Base-by-base conservation (phyloP, 2,797 vertebrate species). In the Gobionotothen gibberifrons region DNA sequence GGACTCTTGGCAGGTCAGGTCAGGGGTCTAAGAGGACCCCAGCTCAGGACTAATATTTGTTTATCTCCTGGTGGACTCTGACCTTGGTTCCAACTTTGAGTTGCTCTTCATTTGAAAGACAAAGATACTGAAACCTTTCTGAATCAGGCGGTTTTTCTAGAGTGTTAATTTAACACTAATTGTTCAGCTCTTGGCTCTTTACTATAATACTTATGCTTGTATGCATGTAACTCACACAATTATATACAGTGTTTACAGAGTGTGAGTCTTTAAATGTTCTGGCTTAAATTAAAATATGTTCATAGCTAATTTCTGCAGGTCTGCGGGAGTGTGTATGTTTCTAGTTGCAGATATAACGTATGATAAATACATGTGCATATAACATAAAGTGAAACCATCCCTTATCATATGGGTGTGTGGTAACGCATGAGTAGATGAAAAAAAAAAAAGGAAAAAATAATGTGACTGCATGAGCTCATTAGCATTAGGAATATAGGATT, bases 101-200 rank as follows among this genome's bases (percentile, higher is more conserved):
- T 40, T 58, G 65, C 43, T 54, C 22, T 21, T 61, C 14, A 69
- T 66, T 26, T 53, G 43, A 26, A 62, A 7, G 13, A 19, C 65
- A 17, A 19, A 59, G 15, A 73, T 44, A 51, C 22, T 15, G 22
- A 63, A 59, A 62, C 8, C 60, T 32, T 48, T 36, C 19, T 62
- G 39, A 17, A 39, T 52, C 19, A 13, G 17, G 54, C 26, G 26
- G 26, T 26, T 26, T 26, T 26, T 26, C 26, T 26, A 26, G 4
- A 26, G 26, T 26, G 26, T 26, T 26, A 26, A 26, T 26, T 26
- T 26, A 26, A 26, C 26, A 26, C 26, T 26, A 26, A 26, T 26
- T 26, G 26, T 26, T 26, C 26, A 26, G 26, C 26, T 26, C 26
- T 26, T 26, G 26, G 26, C 26, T 26, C 26, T 26, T 26, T 26